Evolutionary conservation across 2,797 vertebrate species (phyloP), one percentile per base, ranked within the genome.

Genomic region (Parauchenoglanis ngamensis): DNA sequence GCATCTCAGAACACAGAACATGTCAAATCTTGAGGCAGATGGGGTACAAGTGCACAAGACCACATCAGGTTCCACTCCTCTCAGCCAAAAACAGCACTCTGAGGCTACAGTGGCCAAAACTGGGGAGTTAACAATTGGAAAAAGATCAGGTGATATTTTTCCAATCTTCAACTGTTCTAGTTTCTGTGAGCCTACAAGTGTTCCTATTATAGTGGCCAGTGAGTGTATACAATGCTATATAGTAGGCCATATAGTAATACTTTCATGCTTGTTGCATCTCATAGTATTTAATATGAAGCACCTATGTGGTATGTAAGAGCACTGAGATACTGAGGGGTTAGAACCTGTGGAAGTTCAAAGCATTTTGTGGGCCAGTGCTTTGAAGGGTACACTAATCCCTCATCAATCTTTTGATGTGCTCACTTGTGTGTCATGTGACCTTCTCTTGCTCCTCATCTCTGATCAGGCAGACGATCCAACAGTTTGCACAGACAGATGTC

Each of bases 381-480:
- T 85, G 25, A 86, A 65, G 86, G 17, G 31, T 77, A 73, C n/a
- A 57, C 15, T 89, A 89, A 91, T 91, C 90, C 83, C 67, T 72
- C 35, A n/a, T 40, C 87, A 87, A 91, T 85, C 83, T 84, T 87
- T 70, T 89, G 83, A 89, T 87, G 73, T 70, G 65, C 75, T 87
- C 67, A 78, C 49, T 77, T 87, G 84, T 78, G 80, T 79, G 52
- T 86, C 78, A 88, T 83, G 65, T 89, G 87, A 87, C 83, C 75
- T 52, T 76, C 25, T 68, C 67, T 46, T 57, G 70, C 81, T 63
- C 28, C 44, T 79, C 84, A 70, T 73, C 57, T 61, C 77, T 67
- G 84, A 73, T 79, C 52, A 61, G 40, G 13, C 83, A 73, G 65
- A 49, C 35, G 28, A 59, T 59, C 67, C 80, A 67, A 65, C 49